Evolutionary conservation across 2,888 invertebrate genomes (phyloP).

Genomic region (Incurvaria masculella): DNA sequence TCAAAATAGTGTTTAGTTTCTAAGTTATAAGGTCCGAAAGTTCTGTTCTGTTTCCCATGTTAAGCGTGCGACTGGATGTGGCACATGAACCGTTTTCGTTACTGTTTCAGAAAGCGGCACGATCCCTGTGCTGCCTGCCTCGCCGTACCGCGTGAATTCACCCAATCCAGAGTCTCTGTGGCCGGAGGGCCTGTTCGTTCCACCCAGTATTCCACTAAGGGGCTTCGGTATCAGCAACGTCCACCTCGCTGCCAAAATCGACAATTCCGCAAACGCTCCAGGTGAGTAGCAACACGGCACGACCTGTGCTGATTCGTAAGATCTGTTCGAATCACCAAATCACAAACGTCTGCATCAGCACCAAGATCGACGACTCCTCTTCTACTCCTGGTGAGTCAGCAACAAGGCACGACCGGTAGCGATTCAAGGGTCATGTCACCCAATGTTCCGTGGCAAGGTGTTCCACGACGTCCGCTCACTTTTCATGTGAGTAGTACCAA

Average conservation of each 20-base stretch:
- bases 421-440: no score
- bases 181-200: constrained; percentile 54
- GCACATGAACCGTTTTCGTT: not conserved
- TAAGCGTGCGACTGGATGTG: not conserved
- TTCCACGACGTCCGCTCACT: no score
- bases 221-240: constrained; percentile 25
- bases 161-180: constrained; percentile 54
- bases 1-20: no score
- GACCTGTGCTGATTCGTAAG: no score
- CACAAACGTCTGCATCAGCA: no score
- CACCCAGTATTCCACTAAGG: constrained; percentile 33
- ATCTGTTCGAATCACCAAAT: no score
- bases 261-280: constrained; percentile 36
- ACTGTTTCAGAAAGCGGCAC: constrained; percentile 22
- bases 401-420: no score
- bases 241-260: constrained; percentile 33
- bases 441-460: no score
- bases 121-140: constrained; percentile 41
- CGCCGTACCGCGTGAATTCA: constrained; percentile 49
- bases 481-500: no score
- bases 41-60: not conserved
- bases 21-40: no score
- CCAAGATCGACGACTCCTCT: no score
- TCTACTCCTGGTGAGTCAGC: no score
- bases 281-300: constrained; percentile 26